These are phyloP conservation scores for Drosophila suzukii DNA, from an alignment of 1,140 invertebrate genomes.

Conservation along the genomic window DNA sequence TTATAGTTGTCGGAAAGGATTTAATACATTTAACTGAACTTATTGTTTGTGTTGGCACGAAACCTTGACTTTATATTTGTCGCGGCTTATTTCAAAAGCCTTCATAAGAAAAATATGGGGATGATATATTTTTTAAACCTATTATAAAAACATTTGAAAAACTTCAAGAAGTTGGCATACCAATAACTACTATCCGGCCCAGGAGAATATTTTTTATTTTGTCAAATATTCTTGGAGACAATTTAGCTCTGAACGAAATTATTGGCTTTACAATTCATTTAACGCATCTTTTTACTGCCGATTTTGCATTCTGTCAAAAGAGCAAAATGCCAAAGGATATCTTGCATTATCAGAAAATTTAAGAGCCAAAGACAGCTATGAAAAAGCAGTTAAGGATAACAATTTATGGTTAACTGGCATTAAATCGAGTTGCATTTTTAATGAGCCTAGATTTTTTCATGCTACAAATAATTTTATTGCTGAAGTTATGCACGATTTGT, in stretches of 20 bases:
- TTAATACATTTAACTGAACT: no score
- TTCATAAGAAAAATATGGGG: not conserved
- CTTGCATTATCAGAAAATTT: not conserved
- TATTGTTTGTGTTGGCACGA: no score
- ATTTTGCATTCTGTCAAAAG: conserved; percentile 2
- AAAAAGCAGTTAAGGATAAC: no score
- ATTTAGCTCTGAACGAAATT: not conserved
- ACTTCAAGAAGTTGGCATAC: not conserved
- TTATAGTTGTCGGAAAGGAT: no score
- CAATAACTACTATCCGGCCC: not conserved
- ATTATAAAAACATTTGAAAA: conserved; percentile 6
- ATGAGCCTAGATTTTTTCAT: no score
- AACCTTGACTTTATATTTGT: conserved; percentile 4
- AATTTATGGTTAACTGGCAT: no score
- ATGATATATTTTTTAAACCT: not conserved
- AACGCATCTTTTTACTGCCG: not conserved
- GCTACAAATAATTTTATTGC: no score
- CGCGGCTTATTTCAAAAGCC: not conserved
- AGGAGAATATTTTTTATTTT: not conserved
- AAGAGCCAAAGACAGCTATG: no score
- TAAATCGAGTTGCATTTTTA: no score
- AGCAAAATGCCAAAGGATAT: not conserved
- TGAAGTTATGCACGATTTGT: no score
- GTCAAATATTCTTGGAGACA: conserved; percentile 1
- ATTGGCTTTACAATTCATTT: conserved; percentile 3